These are phyloP conservation scores for Babyrousa celebensis DNA, from an alignment of 2,797 vertebrate species.

Conservation along the genomic window DNA sequence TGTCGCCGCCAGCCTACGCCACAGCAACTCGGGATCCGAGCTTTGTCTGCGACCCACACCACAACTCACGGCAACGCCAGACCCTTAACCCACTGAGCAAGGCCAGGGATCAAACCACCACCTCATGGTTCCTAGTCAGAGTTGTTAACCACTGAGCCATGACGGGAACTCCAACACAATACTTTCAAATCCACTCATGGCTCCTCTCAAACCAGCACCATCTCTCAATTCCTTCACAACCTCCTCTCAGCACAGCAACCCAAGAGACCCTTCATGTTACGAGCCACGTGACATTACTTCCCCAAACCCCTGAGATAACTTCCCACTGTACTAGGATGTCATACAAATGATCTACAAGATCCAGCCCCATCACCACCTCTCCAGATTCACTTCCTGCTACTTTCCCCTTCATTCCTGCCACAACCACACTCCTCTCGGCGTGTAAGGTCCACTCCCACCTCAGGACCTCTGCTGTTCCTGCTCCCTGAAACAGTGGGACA, in stretches of 20 bases:
- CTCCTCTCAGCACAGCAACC: not conserved
- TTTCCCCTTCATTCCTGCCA: not conserved
- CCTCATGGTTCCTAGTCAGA: too few relatives aligned
- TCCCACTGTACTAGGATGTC: accelerated
- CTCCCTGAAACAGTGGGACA: accelerated
- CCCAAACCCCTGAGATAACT: not conserved
- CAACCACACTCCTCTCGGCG: not conserved
- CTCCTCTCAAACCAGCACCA: not conserved
- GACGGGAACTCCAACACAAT: not conserved
- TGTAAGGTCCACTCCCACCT: not conserved
- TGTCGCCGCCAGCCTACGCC: too few relatives aligned
- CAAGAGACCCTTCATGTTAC: accelerated
- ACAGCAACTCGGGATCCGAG: too few relatives aligned
- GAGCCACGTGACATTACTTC: accelerated
- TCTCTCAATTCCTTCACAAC: not conserved
- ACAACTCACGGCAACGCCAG: too few relatives aligned
- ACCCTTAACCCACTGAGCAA: too few relatives aligned
- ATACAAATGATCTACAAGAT: accelerated
- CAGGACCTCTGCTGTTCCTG: not conserved
- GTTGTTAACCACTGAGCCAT: too few relatives aligned
- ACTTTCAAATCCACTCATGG: not conserved
- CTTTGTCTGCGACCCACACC: too few relatives aligned
- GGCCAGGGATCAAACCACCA: too few relatives aligned
- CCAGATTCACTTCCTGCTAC: not conserved
- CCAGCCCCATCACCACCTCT: accelerated